Conservation (phyloP, 2,888 invertebrate genomes). For the Eulithis prunata region DNA sequence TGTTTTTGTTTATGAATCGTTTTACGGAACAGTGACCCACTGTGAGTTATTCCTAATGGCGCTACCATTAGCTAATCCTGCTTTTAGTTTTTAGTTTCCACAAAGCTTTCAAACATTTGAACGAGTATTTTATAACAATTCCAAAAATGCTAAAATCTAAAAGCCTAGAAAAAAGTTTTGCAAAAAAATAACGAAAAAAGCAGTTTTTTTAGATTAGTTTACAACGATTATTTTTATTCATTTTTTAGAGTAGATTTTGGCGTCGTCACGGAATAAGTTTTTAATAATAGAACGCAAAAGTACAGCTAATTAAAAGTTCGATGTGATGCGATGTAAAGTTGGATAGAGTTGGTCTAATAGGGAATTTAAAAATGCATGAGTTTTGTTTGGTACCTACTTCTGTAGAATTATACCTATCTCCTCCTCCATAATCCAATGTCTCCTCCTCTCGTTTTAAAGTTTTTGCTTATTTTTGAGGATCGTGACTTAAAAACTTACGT, state of each 20-base stretch:
- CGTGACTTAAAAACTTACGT: too few relatives aligned
- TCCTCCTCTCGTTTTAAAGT: too few relatives aligned
- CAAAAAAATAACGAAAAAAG: neutral
- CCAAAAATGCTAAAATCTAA: too few relatives aligned
- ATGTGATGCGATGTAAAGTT: conserved; percentile 1
- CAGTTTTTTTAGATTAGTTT: neutral
- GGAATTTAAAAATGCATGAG: neutral
- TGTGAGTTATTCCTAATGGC: neutral
- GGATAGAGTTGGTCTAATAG: neutral
- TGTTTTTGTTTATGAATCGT: neutral
- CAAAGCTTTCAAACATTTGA: too few relatives aligned
- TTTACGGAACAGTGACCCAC: neutral
- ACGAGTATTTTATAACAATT: too few relatives aligned
- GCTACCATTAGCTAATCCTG: conserved; percentile 10
- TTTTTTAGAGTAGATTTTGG: neutral
- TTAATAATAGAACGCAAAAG: conserved; percentile 12
- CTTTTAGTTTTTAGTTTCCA: conserved; percentile 13
- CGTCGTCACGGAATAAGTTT: neutral
- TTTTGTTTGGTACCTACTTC: neutral
- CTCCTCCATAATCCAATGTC: too few relatives aligned
- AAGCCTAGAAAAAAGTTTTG: too few relatives aligned
- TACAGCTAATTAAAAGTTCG: conserved; percentile 8
- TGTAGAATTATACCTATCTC: too few relatives aligned
- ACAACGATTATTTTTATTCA: neutral
- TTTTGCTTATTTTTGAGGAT: too few relatives aligned